phyloP scores from a whole-genome alignment of 2,888 invertebrate species.

The Blomia tropicalis region DNA sequence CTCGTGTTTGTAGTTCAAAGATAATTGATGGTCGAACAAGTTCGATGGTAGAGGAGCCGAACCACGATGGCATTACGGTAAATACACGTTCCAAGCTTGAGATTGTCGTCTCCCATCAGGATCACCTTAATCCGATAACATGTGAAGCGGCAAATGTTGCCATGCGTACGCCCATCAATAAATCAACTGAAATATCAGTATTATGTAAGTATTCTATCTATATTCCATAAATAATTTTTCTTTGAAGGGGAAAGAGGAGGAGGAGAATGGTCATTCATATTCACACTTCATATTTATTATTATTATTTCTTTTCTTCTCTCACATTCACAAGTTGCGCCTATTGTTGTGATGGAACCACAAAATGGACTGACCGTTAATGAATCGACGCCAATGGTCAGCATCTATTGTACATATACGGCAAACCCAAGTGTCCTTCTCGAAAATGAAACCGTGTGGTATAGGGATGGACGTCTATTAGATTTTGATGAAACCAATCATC shows the following conservation, averaged over 20 bases:
- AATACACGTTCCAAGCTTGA: slow-evolving; percentile 25
- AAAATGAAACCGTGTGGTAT: slow-evolving; percentile 29
- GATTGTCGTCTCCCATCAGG: slow-evolving; percentile 28
- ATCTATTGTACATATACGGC: slow-evolving; percentile 30
- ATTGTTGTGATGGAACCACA: slow-evolving; percentile 29
- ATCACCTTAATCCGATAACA: slow-evolving; percentile 29
- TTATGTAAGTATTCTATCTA: slow-evolving; percentile 28
- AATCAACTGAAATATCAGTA: slow-evolving; percentile 29
- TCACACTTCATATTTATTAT: slow-evolving; percentile 11
- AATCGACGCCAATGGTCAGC: slow-evolving; percentile 26
- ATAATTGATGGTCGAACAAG: slow-evolving; percentile 24
- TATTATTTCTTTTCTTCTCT: background rate
- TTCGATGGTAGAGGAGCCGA: slow-evolving; percentile 24
- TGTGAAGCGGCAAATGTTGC: slow-evolving; percentile 30
- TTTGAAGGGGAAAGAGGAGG: too few species aligned
- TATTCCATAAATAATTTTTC: slow-evolving; percentile 10
- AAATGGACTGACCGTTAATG: slow-evolving; percentile 29
- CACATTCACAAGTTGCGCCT: slow-evolving; percentile 28
- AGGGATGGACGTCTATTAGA: slow-evolving; percentile 26
- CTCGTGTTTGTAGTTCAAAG: slow-evolving; percentile 21
- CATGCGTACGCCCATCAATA: slow-evolving; percentile 28
- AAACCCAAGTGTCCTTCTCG: slow-evolving; percentile 28
- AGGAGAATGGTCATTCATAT: slow-evolving; percentile 16
- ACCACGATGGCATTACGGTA: slow-evolving; percentile 25
- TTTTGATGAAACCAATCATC: slow-evolving; percentile 13